phyloP scores from a whole-genome alignment of 2,797 vertebrate species.

The Muraenolepis orangiensis region DNA sequence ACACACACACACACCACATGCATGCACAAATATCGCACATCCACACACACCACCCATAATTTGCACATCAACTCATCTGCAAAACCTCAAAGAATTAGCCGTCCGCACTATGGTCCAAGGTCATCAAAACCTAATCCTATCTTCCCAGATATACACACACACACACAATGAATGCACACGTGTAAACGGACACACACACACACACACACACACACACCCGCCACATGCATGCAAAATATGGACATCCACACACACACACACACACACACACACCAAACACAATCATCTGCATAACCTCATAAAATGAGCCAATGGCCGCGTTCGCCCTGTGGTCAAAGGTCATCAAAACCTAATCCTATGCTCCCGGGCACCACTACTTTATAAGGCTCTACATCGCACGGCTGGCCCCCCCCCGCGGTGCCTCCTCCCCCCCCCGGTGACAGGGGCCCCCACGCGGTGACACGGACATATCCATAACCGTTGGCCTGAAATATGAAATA shows the following conservation, averaged over 20 bases:
- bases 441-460: conserved; percentile 22
- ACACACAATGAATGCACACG: too few species aligned
- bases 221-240: too few species aligned
- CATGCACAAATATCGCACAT: neutral
- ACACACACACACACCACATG: too few species aligned
- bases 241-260: neutral
- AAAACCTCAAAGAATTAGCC: too few species aligned
- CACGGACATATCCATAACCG: conserved; percentile 51
- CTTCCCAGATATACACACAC: too few species aligned
- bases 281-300: too few species aligned
- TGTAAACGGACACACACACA: neutral
- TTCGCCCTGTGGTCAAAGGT: neutral
- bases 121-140: too few species aligned
- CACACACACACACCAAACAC: neutral
- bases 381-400: conserved; percentile 62
- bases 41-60: too few species aligned
- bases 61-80: too few species aligned
- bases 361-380: conserved; percentile 41
- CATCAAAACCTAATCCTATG: conserved; percentile 6
- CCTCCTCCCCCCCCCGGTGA: too few species aligned
- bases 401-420: conserved; percentile 29
- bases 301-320: too few species aligned
- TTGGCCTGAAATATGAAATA: conserved; percentile 69
- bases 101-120: too few species aligned
- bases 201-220: neutral